These are phyloP conservation scores for Phoxinus phoxinus DNA, from an alignment of 2,113 vertebrate species.

Conservation along the genomic window DNA sequence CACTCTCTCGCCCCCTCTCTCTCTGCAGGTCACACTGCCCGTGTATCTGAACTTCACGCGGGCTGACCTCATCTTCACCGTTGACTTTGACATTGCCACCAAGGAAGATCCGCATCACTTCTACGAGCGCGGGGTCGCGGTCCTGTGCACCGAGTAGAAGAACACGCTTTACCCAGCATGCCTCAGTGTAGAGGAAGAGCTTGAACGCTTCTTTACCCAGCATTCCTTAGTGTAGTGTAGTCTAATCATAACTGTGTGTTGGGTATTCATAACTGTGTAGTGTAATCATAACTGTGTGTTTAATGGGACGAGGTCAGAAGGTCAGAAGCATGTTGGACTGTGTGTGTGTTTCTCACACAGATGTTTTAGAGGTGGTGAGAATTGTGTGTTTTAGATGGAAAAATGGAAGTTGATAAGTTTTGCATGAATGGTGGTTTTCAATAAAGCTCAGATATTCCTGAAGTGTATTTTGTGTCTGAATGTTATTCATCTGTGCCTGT, in stretches of 20 bases:
- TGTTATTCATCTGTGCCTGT: not conserved
- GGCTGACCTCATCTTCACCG: constrained; percentile 95
- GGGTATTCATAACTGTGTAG: not conserved
- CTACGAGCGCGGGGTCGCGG: constrained; percentile 94
- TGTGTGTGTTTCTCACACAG: constrained; percentile 5
- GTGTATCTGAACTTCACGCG: constrained; percentile 99
- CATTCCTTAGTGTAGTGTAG: constrained; percentile 34
- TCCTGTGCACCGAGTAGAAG: constrained; percentile 91
- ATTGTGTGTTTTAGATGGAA: constrained; percentile 68
- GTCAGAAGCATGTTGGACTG: constrained; percentile 63
- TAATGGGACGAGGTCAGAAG: constrained; percentile 60
- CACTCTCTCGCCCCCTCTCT: not conserved
- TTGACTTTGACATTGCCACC: constrained; percentile 95
- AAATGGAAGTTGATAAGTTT: constrained; percentile 54
- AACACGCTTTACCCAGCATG: constrained; percentile 12
- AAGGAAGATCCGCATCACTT: constrained; percentile 96
- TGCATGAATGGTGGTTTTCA: constrained; percentile 53
- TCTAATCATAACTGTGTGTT: not conserved
- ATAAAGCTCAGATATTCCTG: not conserved
- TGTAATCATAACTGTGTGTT: not conserved
- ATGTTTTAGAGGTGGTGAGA: constrained; percentile 50
- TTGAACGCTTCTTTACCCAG: not conserved
- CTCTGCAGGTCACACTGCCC: constrained; percentile 88
- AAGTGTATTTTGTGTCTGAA: not conserved
- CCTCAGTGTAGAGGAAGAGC: not conserved